Evolutionary conservation across 1,140 invertebrate species (phyloP), one percentile per base, ranked within the genome.

Genomic region (Alviniconcha marisindica): DNA sequence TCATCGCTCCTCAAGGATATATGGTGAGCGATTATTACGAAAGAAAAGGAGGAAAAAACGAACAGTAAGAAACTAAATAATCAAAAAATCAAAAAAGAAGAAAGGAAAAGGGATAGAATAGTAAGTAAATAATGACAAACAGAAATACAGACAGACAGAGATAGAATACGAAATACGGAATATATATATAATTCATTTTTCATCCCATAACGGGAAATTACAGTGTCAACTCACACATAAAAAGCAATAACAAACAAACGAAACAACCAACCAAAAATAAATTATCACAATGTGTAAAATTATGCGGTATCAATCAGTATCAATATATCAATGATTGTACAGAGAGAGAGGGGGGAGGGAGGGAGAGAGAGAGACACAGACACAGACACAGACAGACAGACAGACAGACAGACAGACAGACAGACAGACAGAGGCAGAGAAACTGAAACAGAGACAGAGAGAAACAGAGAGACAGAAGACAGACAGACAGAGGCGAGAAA

Each of bases 1-100:
- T 99, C 89, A 97, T 99, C 21, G 98, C 98, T 7, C 98, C 98
- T 5, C 95, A 96, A 4, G 97, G 97, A 40, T 99, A 99, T 94
- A 96, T 98, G 85, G 91, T 92, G 83, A 83, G 85, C 28, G 7
- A n/a, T n/a, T 54, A 54, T 12, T 14, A 54, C 12, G 51, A 24
- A 54, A 54, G 51, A 24, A 54, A 54, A 24, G 51, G 51, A 54
- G 24, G 24, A 54, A 54, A 24, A 54, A 54, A 54, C 12, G 51
- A 54, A 54, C 12, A 24, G n/a, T n/a, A n/a, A n/a, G n/a, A n/a
- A n/a, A n/a, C n/a, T n/a, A n/a, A n/a, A n/a, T n/a, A n/a, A n/a
- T n/a, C n/a, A n/a, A n/a, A n/a, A n/a, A n/a, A n/a, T n/a, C n/a
- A n/a, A n/a, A n/a, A n/a, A n/a, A n/a, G 24, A 54, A 54, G 12